Evolutionary conservation across 2,113 vertebrate genomes (phyloP).

Genomic region (Barbus barbus): DNA sequence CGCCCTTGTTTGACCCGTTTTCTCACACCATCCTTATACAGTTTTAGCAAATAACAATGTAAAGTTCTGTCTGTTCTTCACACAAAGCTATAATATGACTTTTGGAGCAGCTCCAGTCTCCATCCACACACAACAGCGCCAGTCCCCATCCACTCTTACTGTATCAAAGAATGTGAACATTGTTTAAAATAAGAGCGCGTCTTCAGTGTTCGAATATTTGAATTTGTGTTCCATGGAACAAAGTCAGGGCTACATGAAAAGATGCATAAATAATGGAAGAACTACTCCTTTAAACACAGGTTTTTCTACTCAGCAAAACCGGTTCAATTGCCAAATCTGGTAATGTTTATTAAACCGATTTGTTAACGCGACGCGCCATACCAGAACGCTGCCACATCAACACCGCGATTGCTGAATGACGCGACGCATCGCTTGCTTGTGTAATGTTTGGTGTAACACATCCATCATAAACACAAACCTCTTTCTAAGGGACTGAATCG

Average conservation of each 20-base stretch:
- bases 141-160: neutral
- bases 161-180: neutral
- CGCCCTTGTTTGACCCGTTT: no score
- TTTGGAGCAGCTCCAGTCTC: neutral
- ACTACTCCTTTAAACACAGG: neutral
- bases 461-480: conserved; percentile 11
- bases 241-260: neutral
- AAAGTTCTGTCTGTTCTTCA: neutral
- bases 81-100: neutral
- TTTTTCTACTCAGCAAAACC: neutral
- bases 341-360: neutral
- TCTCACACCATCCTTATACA: no score
- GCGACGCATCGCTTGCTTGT: neutral
- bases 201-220: neutral
- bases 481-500: conserved; percentile 9
- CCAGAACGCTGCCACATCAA: neutral
- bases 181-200: neutral
- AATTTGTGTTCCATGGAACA: no score
- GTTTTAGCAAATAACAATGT: neutral
- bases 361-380: neutral
- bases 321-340: no score
- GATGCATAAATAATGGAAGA: neutral
- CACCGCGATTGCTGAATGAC: neutral
- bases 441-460: conserved; percentile 3
- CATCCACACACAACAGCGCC: no score